Evolutionary conservation across 2,797 vertebrate genomes (phyloP).

Genomic region (Pangasius sanitwongsei): DNA sequence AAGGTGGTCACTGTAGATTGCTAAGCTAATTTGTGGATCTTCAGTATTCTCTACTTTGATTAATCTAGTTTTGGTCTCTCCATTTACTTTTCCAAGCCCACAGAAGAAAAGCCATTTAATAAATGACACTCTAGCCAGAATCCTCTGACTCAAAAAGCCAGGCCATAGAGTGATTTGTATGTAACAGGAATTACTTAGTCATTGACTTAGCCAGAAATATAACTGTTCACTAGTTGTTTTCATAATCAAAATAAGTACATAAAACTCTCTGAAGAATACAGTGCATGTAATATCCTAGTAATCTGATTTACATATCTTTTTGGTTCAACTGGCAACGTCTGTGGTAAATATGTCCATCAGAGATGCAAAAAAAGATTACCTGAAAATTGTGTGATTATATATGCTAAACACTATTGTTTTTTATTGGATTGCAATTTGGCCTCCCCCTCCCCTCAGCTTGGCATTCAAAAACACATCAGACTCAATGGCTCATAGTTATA

Average conservation of each 20-base stretch:
- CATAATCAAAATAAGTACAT: neutral
- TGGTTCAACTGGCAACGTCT: neutral
- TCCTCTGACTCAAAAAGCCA: neutral
- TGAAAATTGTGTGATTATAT: neutral
- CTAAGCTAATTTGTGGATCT: neutral
- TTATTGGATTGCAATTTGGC: neutral
- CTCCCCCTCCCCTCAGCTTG: neutral
- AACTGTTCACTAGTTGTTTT: neutral
- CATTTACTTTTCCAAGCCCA: neutral
- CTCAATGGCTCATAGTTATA: conserved; percentile 19
- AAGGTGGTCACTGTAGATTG: neutral
- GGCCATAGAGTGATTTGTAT: neutral
- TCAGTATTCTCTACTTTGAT: neutral
- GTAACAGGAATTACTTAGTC: neutral
- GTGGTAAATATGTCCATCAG: neutral
- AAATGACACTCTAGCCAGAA: neutral
- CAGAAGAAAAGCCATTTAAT: neutral
- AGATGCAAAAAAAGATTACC: neutral
- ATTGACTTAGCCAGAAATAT: neutral
- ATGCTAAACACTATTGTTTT: neutral
- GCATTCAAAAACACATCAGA: conserved; percentile 17
- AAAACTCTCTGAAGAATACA: neutral
- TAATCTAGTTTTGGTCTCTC: neutral
- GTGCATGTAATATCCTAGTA: neutral
- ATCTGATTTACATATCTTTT: neutral